These are phyloP conservation scores for Rhizomys pruinosus DNA, from an alignment of 2,113 vertebrate genomes.

Conservation along the genomic window DNA sequence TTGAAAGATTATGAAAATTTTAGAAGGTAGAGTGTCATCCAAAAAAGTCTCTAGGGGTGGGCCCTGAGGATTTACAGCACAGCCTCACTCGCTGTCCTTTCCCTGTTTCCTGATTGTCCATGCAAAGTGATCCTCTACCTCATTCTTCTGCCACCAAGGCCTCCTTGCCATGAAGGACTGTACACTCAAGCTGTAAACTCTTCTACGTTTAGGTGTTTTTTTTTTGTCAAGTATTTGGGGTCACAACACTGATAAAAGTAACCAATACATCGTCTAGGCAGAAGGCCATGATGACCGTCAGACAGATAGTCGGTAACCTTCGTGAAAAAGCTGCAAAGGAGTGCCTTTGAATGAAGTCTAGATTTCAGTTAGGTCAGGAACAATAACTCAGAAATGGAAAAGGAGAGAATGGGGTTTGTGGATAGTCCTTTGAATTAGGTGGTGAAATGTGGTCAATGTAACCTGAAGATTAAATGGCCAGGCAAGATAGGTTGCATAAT, in stretches of 20 bases:
- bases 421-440: not conserved
- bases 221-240: not conserved
- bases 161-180: not conserved
- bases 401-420: not conserved
- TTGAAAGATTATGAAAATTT: not conserved
- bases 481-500: not conserved
- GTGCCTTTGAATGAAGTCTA: not conserved
- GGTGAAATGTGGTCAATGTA: not conserved
- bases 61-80: not conserved
- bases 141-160: not conserved
- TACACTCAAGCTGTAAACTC: not conserved
- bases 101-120: not conserved
- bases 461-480: not conserved
- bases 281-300: rapidly evolving
- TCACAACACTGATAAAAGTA: not conserved
- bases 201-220: not conserved
- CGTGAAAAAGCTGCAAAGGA: not conserved
- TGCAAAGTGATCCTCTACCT: not conserved
- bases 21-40: not conserved
- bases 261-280: not conserved
- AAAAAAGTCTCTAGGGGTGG: not conserved
- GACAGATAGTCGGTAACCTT: too few species aligned
- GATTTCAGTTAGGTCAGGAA: not conserved
- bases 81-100: not conserved
- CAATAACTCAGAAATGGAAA: not conserved